Evolutionary conservation across 2,797 vertebrate genomes (phyloP).

Genomic region (Muscicapa comitata): DNA sequence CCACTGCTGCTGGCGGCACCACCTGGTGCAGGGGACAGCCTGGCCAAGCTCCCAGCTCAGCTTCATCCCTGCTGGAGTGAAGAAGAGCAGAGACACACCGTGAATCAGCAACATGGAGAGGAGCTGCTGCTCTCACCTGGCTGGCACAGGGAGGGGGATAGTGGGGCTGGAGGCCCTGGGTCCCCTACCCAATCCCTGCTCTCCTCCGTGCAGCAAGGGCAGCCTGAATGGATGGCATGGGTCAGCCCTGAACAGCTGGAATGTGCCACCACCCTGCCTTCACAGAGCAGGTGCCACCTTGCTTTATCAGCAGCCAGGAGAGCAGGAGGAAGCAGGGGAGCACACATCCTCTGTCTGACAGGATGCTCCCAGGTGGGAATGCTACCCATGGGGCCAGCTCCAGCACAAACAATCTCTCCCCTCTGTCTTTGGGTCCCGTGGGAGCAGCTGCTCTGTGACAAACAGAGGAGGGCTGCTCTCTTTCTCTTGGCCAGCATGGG

Average conservation of each 20-base stretch:
- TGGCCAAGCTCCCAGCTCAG: rapidly evolving
- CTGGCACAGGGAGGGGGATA: not conserved
- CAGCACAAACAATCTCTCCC: rapidly evolving
- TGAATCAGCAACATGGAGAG: not conserved
- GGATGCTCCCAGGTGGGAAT: rapidly evolving
- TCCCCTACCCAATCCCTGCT: not conserved
- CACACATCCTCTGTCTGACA: not conserved
- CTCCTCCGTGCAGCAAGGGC: not conserved
- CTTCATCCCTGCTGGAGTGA: not conserved
- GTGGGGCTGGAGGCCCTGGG: rapidly evolving
- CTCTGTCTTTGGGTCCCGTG: rapidly evolving
- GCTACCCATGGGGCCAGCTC: not conserved
- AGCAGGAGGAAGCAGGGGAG: not conserved
- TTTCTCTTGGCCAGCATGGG: rapidly evolving
- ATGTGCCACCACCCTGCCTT: not conserved
- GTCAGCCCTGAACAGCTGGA: not conserved
- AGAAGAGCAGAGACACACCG: not conserved
- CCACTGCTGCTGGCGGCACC: not conserved
- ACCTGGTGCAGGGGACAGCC: not conserved
- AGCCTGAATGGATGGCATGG: not conserved
- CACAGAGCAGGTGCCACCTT: not conserved
- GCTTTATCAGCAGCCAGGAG: not conserved
- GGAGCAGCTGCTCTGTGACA: not conserved
- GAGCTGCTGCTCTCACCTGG: not conserved
- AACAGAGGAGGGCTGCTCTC: rapidly evolving